Conservation (phyloP, 2,113 vertebrate species). For the Phyllostomus discolor region DNA sequence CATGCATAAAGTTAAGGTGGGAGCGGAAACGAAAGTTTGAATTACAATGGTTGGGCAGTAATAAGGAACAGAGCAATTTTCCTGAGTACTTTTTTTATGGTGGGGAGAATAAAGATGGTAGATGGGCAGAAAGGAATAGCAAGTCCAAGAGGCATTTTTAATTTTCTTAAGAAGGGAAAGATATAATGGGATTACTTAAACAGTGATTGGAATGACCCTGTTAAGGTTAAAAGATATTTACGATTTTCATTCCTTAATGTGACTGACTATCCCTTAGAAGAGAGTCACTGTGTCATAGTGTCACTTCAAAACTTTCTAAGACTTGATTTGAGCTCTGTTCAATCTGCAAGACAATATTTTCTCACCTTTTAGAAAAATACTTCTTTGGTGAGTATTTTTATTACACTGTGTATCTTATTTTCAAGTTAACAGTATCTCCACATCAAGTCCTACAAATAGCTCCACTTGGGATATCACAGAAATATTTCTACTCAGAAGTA, state of each 20-base stretch:
- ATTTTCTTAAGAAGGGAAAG: background rate
- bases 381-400: background rate
- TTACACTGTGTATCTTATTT: background rate
- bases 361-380: background rate
- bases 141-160: background rate
- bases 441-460: background rate
- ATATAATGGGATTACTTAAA: background rate
- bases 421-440: background rate
- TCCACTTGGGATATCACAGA: background rate
- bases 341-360: background rate
- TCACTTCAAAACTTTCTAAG: background rate
- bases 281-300: background rate
- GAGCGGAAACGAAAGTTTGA: background rate
- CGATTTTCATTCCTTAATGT: background rate
- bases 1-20: background rate
- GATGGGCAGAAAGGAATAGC: background rate
- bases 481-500: background rate
- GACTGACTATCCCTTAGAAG: background rate
- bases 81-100: background rate
- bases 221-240: conserved; percentile 19
- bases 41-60: background rate
- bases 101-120: background rate
- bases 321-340: background rate
- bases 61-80: background rate
- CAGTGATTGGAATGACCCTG: background rate